phyloP scores from a whole-genome alignment of 2,888 invertebrate genomes.

The Seira musarum region DNA sequence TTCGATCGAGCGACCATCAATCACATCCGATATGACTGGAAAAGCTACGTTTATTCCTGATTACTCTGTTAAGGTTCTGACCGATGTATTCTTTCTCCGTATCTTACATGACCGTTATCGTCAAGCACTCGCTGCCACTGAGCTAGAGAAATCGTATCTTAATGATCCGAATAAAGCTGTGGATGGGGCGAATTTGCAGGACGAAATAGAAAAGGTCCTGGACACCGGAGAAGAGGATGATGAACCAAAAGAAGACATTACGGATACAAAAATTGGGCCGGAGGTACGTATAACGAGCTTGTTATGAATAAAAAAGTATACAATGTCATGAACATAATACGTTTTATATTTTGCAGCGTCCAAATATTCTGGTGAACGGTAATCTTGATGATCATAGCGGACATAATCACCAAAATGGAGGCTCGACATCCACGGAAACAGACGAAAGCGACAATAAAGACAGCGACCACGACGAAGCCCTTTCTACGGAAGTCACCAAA shows the following conservation, averaged over 20 bases:
- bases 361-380: conserved; percentile 29
- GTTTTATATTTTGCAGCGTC: neutral
- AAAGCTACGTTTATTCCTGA: conserved; percentile 91
- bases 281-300: conserved; percentile 27
- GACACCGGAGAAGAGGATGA: conserved; percentile 50
- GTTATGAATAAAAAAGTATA: no score
- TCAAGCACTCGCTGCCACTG: conserved; percentile 90
- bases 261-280: neutral
- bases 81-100: conserved; percentile 88
- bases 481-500: conserved; percentile 46
- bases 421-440: conserved; percentile 40
- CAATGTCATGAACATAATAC: no score
- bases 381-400: conserved; percentile 10
- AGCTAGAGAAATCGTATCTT: conserved; percentile 84
- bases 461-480: conserved; percentile 41
- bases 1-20: conserved; percentile 44
- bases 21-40: conserved; percentile 45
- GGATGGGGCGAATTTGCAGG: conserved; percentile 80
- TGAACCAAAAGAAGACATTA: neutral
- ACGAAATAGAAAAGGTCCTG: conserved; percentile 75
- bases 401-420: conserved; percentile 21
- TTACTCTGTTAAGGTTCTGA: conserved; percentile 89
- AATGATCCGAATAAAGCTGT: conserved; percentile 73
- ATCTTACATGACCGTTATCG: conserved; percentile 89
- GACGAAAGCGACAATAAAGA: conserved; percentile 55